phyloP scores from a whole-genome alignment of 2,888 invertebrate species.

The Eumacrocentrus americanus region DNA sequence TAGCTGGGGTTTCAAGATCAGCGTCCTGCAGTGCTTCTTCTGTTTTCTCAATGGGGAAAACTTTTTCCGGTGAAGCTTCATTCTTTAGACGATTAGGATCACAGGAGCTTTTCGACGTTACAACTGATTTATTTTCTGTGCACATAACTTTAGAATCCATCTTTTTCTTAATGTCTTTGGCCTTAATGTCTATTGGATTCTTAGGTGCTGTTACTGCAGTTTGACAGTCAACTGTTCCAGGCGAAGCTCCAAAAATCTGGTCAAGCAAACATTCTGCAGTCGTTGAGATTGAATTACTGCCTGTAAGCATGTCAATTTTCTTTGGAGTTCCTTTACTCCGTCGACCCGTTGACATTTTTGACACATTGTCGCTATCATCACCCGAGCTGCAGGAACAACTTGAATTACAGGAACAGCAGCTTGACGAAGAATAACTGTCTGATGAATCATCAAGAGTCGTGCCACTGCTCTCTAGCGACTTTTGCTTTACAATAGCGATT shows the following conservation, averaged over 20 bases:
- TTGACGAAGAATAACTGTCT: too few species aligned
- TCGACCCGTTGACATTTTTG: constrained; percentile 27
- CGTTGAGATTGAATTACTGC: constrained; percentile 32
- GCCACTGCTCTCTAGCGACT: too few species aligned
- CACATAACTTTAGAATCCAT: not conserved
- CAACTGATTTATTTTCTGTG: not conserved
- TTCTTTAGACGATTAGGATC: not conserved
- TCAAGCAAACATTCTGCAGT: constrained; percentile 28
- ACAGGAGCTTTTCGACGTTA: too few species aligned
- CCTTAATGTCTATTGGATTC: too few species aligned
- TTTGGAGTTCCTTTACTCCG: constrained; percentile 28
- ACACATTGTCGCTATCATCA: constrained; percentile 34
- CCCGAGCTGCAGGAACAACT: constrained; percentile 33
- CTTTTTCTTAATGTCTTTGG: too few species aligned
- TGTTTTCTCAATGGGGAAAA: constrained; percentile 44
- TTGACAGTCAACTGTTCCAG: not conserved
- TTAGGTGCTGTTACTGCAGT: not conserved
- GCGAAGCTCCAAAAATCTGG: not conserved
- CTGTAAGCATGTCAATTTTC: constrained; percentile 36
- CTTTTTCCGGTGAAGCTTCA: constrained; percentile 49
- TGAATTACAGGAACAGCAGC: constrained; percentile 35
- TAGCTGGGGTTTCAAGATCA: constrained; percentile 52
- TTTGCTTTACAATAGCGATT: too few species aligned
- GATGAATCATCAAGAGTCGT: not conserved
- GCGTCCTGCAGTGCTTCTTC: constrained; percentile 30